phyloP scores from a whole-genome alignment of 2,797 vertebrate genomes.

The Halcyon badia region DNA sequence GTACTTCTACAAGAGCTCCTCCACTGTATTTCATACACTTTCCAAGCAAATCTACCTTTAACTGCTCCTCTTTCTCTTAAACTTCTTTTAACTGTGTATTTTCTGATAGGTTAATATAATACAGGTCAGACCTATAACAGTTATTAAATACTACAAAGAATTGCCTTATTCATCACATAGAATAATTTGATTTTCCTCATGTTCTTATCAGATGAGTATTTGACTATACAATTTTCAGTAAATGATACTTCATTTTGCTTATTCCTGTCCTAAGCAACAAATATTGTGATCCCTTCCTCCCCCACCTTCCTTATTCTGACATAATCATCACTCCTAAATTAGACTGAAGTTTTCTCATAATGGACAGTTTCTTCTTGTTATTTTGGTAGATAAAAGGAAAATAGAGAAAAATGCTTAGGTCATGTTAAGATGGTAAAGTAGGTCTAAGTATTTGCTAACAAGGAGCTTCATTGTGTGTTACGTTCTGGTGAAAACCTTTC shows the following conservation, averaged over 20 bases:
- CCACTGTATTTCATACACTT: not conserved
- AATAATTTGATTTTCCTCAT: not conserved
- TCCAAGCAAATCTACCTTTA: not conserved
- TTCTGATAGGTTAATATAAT: not conserved
- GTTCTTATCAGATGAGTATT: not conserved
- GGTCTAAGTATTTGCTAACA: not conserved
- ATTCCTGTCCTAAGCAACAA: not conserved
- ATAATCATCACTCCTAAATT: not conserved
- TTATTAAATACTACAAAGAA: not conserved
- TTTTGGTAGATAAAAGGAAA: not conserved
- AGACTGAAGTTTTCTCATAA: not conserved
- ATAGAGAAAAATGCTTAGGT: not conserved
- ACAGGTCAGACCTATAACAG: not conserved
- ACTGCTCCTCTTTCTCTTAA: not conserved
- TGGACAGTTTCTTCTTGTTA: not conserved
- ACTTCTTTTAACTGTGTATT: not conserved
- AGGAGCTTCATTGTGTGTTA: not conserved
- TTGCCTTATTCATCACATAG: not conserved
- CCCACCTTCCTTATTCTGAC: not conserved
- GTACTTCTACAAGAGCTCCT: not conserved
- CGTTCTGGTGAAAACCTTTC: not conserved
- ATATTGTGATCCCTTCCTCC: not conserved
- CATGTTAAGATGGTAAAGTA: not conserved
- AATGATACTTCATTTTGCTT: not conserved
- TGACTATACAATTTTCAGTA: not conserved